A percentile compares a stretch with the other conserved stretches of the same genome.
These are phyloP conservation scores for Lepus townsendii DNA, from an alignment of 2,797 vertebrate species.

Conservation along the genomic window DNA sequence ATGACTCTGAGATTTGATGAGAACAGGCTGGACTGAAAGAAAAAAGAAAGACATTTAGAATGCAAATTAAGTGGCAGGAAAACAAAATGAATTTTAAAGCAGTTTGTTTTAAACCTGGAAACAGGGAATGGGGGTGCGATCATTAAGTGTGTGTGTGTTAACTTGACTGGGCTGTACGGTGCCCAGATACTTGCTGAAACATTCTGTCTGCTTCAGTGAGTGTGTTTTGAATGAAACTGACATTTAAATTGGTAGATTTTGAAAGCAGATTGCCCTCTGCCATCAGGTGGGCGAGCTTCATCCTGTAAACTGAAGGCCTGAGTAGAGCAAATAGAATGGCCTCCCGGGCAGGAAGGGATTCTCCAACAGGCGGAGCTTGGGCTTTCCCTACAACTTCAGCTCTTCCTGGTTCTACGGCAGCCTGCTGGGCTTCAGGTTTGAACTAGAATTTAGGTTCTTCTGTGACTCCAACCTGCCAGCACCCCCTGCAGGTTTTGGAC, in stretches of 20 bases:
- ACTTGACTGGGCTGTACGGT: not conserved
- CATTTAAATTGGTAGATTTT: not conserved
- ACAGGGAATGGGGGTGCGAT: not conserved
- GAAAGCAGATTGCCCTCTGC: not conserved
- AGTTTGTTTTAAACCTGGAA: not conserved
- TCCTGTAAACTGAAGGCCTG: not conserved
- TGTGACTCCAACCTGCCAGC: not conserved
- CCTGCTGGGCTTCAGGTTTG: not conserved
- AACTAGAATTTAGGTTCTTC: not conserved
- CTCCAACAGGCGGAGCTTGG: not conserved
- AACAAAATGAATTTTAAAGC: not conserved
- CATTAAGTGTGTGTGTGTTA: not conserved
- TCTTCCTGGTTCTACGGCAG: not conserved
- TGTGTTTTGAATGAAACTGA: not conserved
- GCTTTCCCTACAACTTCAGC: not conserved
- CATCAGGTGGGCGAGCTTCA: not conserved
- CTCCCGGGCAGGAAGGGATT: not conserved
- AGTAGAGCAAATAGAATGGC: not conserved
- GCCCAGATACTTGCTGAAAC: not conserved
- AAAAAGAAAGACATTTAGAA: not conserved
- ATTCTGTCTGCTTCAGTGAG: not conserved
- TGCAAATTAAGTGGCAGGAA: not conserved
- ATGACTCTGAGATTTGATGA: not conserved
- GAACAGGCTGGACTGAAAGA: conserved; percentile 21
- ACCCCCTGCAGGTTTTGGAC: not conserved